Base-by-base conservation (phyloP, 2,113 vertebrate species). In the Paracyprichromis sp. region DNA sequence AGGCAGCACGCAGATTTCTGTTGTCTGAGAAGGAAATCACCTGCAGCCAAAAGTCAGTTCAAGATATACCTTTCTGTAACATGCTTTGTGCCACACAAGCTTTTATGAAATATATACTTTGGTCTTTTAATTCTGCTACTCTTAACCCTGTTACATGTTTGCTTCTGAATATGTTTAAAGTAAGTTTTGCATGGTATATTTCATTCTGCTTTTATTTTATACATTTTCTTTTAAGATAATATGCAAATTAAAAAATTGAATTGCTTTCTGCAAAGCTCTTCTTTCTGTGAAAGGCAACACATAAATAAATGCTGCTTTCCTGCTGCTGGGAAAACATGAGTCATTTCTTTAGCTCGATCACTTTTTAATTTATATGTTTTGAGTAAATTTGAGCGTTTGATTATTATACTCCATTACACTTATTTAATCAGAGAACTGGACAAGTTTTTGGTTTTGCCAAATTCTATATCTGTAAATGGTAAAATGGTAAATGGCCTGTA, bases 231-330 rank as follows among this genome's bases (percentile, higher is more conserved):
- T 61, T 61, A 61, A 10, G 5, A 34, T 34, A 61, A 61, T 61
- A 34, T 34, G 57, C 16, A 61, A 63, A 63, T 34, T 11, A 0
- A 7, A 61, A 1, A 0, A 0, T 1, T 9, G 2, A 1, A 11
- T 19, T 63, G 59, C 16, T 63, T 34, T 61, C 29, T 63, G 59
- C 29, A 34, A 34, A 63, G 6, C 59, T 34, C 31, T 34, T 63
- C 16, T 63, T 63, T 63, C 16, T 63, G 38, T 73, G n/a, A 71
- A 73, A 73, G 14, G 21, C 38, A 73, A 24, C 14, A 43, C 12
- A 71, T 16, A 73, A 26, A 73, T 45, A 26, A 9, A 45, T 73
- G 12, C 40, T 43, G 11, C 5, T 29, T 71, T 17, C 21, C 13
- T 2, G 7, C 47, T 45, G n/a, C 10, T 61, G 26, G 82, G 56